Percentiles rank a stretch among this genome's conserved stretches.
Conservation (phyloP, 2,888 invertebrate species). For the Catocala fraxini region DNA sequence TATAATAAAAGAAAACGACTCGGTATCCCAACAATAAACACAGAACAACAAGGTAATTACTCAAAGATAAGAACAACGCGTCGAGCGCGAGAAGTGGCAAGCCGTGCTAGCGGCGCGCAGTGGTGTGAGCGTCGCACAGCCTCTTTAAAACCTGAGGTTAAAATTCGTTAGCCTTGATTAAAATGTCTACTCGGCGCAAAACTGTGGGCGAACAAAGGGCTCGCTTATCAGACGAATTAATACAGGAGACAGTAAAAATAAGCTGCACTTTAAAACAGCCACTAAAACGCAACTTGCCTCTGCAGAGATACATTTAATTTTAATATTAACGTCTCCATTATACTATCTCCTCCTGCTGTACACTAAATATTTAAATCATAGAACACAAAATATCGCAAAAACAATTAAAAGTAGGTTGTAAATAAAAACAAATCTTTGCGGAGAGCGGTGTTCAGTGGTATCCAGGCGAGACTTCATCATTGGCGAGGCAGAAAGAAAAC, state of each 20-base stretch:
- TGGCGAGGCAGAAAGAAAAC: constrained; percentile 84
- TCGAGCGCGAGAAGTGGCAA: constrained; percentile 67
- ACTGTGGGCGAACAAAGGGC: constrained; percentile 66
- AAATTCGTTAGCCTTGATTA: constrained; percentile 74
- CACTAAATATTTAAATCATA: constrained; percentile 7
- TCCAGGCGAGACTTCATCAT: constrained; percentile 67
- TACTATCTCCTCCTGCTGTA: background rate
- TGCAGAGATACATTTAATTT: constrained; percentile 38
- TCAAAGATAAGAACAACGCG: constrained; percentile 77
- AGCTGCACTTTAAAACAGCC: constrained; percentile 50
- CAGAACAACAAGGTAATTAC: constrained; percentile 76
- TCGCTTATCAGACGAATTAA: constrained; percentile 68
- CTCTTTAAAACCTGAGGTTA: constrained; percentile 53
- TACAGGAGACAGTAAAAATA: constrained; percentile 59
- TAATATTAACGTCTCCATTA: constrained; percentile 7
- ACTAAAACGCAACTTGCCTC: constrained; percentile 39
- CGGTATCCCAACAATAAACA: constrained; percentile 66
- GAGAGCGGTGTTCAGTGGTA: constrained; percentile 53
- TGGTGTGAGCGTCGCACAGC: constrained; percentile 43
- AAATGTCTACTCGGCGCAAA: constrained; percentile 65
- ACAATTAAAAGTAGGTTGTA: constrained; percentile 18
- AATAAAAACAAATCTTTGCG: constrained; percentile 38
- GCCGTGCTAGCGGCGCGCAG: constrained; percentile 52
- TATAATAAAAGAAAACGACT: constrained; percentile 62
- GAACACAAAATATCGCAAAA: constrained; percentile 5